Base-by-base conservation (phyloP, 2,888 invertebrate genomes). In the Plebejus melissa region DNA sequence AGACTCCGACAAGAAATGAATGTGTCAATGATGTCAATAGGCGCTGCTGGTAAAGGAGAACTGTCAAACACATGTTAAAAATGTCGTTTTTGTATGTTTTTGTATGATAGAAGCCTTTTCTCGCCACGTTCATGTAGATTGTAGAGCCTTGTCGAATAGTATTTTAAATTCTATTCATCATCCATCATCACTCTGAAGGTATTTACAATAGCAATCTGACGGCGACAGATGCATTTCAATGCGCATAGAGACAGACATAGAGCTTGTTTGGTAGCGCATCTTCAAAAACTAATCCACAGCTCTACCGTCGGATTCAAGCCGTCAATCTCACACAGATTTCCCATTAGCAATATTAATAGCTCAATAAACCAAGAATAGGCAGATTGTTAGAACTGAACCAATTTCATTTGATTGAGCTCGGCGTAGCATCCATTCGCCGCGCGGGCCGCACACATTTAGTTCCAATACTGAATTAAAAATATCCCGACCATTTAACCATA, bases 381-480 rank as follows among this genome's bases (percentile, higher is more conserved):
- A 69, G 69, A 38, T 60, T 60, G 71, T 71, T 71, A 71, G 22
- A 71, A 71, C 13, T 28, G 71, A 46, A 71, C 71, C 71, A 46
- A 71, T 71, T 71, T 41, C 1, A 71, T 71, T 71, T 22, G 28
- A 71, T 46, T 32, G 57, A 74, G 57, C 22, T n/a, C 32, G 13
- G 36, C 74, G 9, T 74, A 74, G 36, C 70, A 70, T 70, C 46
- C 70, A 71, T 46, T 71, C 70, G 70, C 46, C n/a, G 7, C n/a
- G 38, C 70, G 16, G 38, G 9, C 41, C 70, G 41, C 28, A 22
- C 28, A 22, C 46, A 22, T 28, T 71, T 46, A 0, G 71, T 50
- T 50, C 13, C 1, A 28, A 54, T 41, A 46, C 46, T 71, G 22
- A 71, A 38, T 70, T 70, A 41, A 22, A 41, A 70, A 70, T 38